Percentiles rank a stretch among this genome's conserved stretches.
Evolutionary conservation across 2,888 invertebrate genomes (phyloP).

Genomic region (Athrips mouffetella): DNA sequence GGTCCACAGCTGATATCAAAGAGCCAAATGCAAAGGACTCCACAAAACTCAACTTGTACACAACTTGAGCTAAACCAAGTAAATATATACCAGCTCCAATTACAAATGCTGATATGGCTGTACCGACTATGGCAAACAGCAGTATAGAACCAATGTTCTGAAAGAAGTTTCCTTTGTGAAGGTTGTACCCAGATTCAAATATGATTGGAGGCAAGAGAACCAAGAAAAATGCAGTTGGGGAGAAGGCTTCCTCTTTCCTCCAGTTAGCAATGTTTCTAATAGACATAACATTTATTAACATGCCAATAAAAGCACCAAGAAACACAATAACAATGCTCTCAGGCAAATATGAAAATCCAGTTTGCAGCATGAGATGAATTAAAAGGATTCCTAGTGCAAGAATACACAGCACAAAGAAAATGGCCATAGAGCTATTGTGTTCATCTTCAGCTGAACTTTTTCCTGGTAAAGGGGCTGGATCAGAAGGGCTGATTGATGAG

Average conservation of each 20-base stretch:
- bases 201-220: conserved; percentile 98
- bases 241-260: conserved; percentile 98
- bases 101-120: conserved; percentile 96
- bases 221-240: conserved; percentile 98
- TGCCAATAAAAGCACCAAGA: conserved; percentile 94
- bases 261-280: conserved; percentile 94
- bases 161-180: conserved; percentile 97
- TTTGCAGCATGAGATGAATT: conserved; percentile 96
- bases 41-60: conserved; percentile 94
- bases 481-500: conserved; percentile 80
- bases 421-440: conserved; percentile 96
- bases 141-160: conserved; percentile 99
- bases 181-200: conserved; percentile 99
- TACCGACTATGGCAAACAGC: conserved; percentile 98
- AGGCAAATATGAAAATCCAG: conserved; percentile 97
- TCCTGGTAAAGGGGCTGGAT: conserved; percentile 89
- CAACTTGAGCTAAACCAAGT: conserved; percentile 93
- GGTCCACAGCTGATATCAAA: conserved; percentile 98
- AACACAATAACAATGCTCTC: conserved; percentile 98
- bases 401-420: conserved; percentile 98
- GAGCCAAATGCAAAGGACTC: conserved; percentile 99
- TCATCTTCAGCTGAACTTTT: conserved; percentile 96
- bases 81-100: conserved; percentile 98
- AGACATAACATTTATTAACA: conserved; percentile 92
- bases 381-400: conserved; percentile 95